Base-by-base conservation (phyloP, 2,888 invertebrate genomes). In the Nebria salina region DNA sequence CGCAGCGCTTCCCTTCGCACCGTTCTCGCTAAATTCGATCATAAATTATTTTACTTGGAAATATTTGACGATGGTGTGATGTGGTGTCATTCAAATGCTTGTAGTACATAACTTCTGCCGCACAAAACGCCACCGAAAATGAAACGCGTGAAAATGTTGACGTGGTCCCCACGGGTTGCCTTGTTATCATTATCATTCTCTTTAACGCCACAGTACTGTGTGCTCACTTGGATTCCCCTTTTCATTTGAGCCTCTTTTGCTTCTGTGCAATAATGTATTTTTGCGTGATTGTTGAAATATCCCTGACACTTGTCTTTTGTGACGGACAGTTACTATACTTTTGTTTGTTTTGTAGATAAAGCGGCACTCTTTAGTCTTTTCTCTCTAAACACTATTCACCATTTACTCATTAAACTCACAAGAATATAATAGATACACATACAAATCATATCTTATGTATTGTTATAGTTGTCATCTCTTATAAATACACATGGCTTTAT, bases 11-110 rank as follows among this genome's bases (percentile, higher is more conserved):
- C 54, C 7, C 54, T 5, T 8, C 54, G 54, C 54, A 13, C 34
- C 34, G 66, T 25, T 65, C 43, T 54, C n/a, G 9, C 70, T 70
- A 54, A 75, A 79, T 75, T 79, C 65, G 41, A 74, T 66, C 54
- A 41, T 25, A 65, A 79, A 79, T 79, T 79, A 79, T 79, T 79
- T 79, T 78, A 65, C 73, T 77, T 72, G 65, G 42, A 72, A 34
- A 68, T 68, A 25, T 68, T 70, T 54, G 54, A 54, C 54, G 54
- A 54, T 54, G 54, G 54, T 13, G 54, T 54, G 54, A 54, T 54
- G 54, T 54, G 54, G 54, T 54, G 54, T 54, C 54, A 54, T 54
- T 54, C 11, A 54, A 54, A 54, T 54, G 54, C 54, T 13, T 54
- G 54, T 54, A 54, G 54, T 54, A 54, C 54, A 54, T 54, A 54